A percentile compares a stretch with the other conserved stretches of the same genome.
phyloP scores from a whole-genome alignment of 64 coral and sea anemone genomes.

The Stylophora pistillata region DNA sequence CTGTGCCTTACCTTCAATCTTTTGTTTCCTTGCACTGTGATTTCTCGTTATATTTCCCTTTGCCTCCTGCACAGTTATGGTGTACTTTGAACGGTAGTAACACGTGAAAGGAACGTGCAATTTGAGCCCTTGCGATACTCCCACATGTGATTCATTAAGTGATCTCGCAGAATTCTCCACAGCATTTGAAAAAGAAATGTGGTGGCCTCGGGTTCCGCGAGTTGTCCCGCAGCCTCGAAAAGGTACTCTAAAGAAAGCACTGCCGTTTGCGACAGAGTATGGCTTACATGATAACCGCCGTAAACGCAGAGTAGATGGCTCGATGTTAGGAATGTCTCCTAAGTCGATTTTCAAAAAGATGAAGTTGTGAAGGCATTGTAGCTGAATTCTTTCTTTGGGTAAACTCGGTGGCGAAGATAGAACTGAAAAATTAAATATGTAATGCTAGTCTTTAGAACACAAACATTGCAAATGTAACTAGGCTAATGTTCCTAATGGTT shows the following conservation, averaged over 20 bases:
- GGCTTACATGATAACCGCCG: not conserved
- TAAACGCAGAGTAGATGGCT: conserved; percentile 15
- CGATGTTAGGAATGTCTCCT: not conserved
- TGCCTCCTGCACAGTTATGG: not conserved
- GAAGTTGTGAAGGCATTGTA: not conserved
- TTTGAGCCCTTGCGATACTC: not conserved
- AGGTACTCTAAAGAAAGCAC: not conserved
- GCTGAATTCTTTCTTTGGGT: not conserved
- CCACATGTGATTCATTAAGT: not conserved
- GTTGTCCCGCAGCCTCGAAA: conserved; percentile 19
- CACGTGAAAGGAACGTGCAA: not conserved
- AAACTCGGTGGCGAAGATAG: not conserved
- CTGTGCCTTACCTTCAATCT: not conserved
- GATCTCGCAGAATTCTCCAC: conserved; percentile 7
- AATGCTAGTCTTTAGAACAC: too few relatives aligned
- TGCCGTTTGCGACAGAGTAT: not conserved
- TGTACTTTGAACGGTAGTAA: conserved; percentile 4
- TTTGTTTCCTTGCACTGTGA: not conserved
- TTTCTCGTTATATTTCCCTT: not conserved
- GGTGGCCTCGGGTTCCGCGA: not conserved
- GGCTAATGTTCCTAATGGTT: too few relatives aligned
- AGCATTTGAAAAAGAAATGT: conserved; percentile 4
- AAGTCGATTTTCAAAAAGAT: conserved; percentile 15
- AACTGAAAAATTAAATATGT: not conserved
- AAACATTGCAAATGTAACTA: too few relatives aligned